Base-by-base conservation (phyloP, 2,888 invertebrate species). In the Brachynemurus nebulosus region DNA sequence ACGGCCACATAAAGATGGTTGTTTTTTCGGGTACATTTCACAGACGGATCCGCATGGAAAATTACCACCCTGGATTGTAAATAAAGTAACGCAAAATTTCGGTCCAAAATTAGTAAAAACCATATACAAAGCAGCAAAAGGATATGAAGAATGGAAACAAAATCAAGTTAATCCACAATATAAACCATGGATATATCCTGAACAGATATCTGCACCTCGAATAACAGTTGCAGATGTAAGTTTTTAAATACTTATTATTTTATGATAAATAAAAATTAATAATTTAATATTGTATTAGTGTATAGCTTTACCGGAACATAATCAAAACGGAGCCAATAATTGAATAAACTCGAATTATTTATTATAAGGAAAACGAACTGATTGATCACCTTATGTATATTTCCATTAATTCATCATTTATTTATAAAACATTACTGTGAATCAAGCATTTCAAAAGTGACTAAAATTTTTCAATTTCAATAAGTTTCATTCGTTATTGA, bases 181-280 rank as follows among this genome's bases (percentile, higher is more conserved):
- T 58, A 91, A 89, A 59, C 91, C 92, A 1, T 92, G 92, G 92
- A 71, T 83, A 45, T 78, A 76, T 61, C 90, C 91, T 0, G 90
- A 91, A 57, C 88, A 91, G 64, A 78, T 86, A 51, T 68, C 70
- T 2, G 69, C 82, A 1, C 78, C 80, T 4, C 70, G 85, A 59
- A 80, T 88, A 55, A 70, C 73, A 46, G 60, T 81, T 37, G 69
- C 69, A 51, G 82, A 88, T 59, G 83, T 83, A 65, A 74, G 75
- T 70, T 44, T 23, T 21, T 16, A 20, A 19, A 16, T 20, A 34
- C 5, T 23, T 23, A 7, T 23, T 23, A 23, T 23, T 23, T 23
- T 23, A 23, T 23, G 9, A 23, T n/a, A n/a, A n/a, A n/a, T n/a
- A n/a, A n/a, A n/a, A n/a, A n/a, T n/a, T n/a, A n/a, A n/a, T n/a